Conservation (phyloP, 2,113 vertebrate genomes). For the Campylomormyrus tamandua region DNA sequence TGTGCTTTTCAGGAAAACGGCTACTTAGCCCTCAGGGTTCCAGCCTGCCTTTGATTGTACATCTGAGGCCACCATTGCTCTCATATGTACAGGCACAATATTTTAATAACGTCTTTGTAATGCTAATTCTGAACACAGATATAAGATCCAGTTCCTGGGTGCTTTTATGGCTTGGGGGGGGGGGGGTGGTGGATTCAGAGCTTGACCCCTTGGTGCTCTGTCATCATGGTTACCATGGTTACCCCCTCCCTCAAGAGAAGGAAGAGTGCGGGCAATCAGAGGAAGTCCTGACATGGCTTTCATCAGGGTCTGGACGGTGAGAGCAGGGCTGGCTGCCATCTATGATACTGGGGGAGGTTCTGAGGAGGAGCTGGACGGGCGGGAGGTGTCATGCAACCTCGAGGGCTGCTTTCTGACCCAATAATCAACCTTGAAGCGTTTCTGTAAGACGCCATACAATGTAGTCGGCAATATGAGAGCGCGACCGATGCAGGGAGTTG, state of each 20-base stretch:
- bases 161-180: not conserved
- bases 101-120: constrained; percentile 58
- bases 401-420: not conserved
- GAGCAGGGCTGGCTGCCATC: not conserved
- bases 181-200: constrained; percentile 30
- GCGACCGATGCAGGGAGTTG: not conserved
- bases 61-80: not conserved
- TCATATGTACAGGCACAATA: constrained; percentile 5
- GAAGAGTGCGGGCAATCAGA: constrained; percentile 30
- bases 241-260: constrained; percentile 40
- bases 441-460: not conserved
- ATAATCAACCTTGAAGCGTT: not conserved
- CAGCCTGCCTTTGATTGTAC: not conserved
- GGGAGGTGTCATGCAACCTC: not conserved
- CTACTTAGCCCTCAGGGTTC: not conserved
- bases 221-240: constrained; percentile 29
- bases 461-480: not conserved
- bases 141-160: not conserved
- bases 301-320: constrained; percentile 22
- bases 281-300: constrained; percentile 14
- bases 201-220: constrained; percentile 38
- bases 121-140: constrained; percentile 54
- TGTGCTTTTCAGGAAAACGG: not conserved
- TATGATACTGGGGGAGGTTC: not conserved
- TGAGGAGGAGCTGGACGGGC: not conserved